Evolutionary conservation across 2,888 invertebrate genomes (phyloP), one percentile per base, ranked within the genome.

Genomic region (Luperina nickerlii): DNA sequence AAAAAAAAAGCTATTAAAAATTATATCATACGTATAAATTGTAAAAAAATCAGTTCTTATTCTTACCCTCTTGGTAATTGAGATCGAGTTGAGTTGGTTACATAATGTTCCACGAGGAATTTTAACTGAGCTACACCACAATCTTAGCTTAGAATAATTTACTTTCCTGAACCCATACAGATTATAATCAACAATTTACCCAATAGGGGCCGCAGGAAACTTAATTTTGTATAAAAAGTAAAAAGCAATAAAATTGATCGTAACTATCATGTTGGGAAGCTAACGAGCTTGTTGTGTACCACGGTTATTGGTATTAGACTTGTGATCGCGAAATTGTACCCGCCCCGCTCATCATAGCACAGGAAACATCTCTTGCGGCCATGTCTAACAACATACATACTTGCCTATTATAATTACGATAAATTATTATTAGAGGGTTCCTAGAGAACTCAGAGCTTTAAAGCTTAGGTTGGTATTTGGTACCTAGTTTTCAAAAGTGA

Each of bases 191-290:
- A 91, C 94, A 92, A 93, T 94, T 93, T 94, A 91, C 92, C 89
- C 89, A 89, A 90, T 87, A 88, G 86, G 72, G 90, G 90, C 91
- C 90, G 89, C 89, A 90, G 90, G 91, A 90, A 91, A 92, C 90
- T 91, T 91, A 90, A 92, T 92, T 90, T 92, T 90, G 87, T 90
- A 87, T 91, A 93, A 92, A 93, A 91, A 90, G 90, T 91, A 92
- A 93, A 92, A 93, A 92, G 90, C 93, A 92, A 94, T 93, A 92
- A 94, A 95, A 94, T 94, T 92, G 93, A 91, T 92, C 91, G 89
- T 94, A 94, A 95, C 94, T 92, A 95, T 94, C 92, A 93, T 94
- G 94, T 92, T 88, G 94, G 92, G 89, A 93, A 94, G 91, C 93
- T 95, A 95, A 95, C 95, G 92, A 95, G 92, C 90, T 93, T 90